Evolutionary conservation across 2,888 invertebrate species (phyloP).

Genomic region (Rugalucina vietnamica): DNA sequence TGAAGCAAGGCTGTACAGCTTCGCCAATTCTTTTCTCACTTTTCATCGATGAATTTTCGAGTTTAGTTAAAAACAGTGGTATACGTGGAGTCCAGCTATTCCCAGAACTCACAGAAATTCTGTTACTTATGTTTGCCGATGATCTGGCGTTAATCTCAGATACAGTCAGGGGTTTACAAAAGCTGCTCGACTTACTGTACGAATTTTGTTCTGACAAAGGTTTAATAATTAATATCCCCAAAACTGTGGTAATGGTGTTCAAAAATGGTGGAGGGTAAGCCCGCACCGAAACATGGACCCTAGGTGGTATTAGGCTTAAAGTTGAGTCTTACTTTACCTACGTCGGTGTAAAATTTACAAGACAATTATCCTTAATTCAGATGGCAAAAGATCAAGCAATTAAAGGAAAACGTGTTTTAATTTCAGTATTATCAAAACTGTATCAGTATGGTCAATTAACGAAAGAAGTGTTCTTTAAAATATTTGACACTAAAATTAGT

Average conservation of each 20-base stretch:
- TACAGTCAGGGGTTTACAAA: conserved; percentile 10
- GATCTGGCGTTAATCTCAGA: conserved; percentile 6
- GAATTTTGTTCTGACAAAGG: not conserved
- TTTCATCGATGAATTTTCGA: not conserved
- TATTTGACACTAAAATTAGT: not conserved
- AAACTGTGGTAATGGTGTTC: not conserved
- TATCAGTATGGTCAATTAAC: not conserved
- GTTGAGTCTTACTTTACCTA: not conserved
- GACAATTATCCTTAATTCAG: not conserved
- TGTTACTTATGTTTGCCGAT: conserved; percentile 18
- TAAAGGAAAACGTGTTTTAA: not conserved
- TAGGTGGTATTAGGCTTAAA: not conserved
- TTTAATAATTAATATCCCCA: not conserved
- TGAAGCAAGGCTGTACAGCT: conserved; percentile 24
- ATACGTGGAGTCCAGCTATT: not conserved
- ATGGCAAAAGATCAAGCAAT: not conserved
- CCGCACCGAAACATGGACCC: not conserved
- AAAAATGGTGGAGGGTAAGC: not conserved
- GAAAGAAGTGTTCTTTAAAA: not conserved
- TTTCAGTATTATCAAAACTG: not conserved
- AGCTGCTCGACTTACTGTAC: not conserved
- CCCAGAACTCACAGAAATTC: not conserved
- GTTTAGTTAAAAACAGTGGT: not conserved
- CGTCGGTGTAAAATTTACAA: not conserved
- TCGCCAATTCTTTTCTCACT: not conserved